A percentile compares a stretch with the other conserved stretches of the same genome.
Evolutionary conservation across 2,888 invertebrate genomes (phyloP).

Genomic region (Dicyrtomina minuta): DNA sequence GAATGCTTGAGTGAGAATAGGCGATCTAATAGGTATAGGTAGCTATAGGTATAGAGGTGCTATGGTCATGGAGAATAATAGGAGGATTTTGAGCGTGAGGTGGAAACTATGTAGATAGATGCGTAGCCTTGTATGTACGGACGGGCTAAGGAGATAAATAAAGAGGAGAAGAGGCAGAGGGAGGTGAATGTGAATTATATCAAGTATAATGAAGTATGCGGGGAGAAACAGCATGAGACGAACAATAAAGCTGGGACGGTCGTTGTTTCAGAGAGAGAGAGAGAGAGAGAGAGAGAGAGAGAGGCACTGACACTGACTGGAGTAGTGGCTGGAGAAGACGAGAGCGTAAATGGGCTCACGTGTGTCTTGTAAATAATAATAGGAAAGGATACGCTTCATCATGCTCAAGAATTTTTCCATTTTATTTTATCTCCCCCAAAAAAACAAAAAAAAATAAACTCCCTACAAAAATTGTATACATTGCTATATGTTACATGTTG

Average conservation of each 20-base stretch:
- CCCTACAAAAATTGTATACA: too few relatives aligned
- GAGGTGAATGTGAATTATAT: background rate
- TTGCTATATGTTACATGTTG: too few relatives aligned
- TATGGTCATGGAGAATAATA: too few relatives aligned
- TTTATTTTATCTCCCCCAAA: constrained; percentile 11
- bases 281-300: background rate
- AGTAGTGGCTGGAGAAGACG: background rate
- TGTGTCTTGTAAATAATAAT: constrained; percentile 25
- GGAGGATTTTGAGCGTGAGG: too few relatives aligned
- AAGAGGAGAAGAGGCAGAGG: constrained; percentile 8
- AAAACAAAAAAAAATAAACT: too few relatives aligned
- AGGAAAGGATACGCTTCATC: constrained; percentile 22
- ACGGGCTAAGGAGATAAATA: background rate
- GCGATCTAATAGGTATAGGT: too few relatives aligned
- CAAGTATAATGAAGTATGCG: constrained; percentile 15
- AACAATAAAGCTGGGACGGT: background rate
- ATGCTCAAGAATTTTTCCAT: constrained; percentile 16
- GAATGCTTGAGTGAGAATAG: background rate
- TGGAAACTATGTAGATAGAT: background rate
- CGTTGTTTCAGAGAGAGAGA: background rate
- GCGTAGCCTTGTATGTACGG: too few relatives aligned
- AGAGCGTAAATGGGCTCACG: constrained; percentile 24
- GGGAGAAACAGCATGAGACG: background rate
- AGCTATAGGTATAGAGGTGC: too few relatives aligned
- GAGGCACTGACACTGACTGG: background rate